Evolutionary conservation across 2,113 vertebrate species (phyloP).

Genomic region (Castor canadensis): DNA sequence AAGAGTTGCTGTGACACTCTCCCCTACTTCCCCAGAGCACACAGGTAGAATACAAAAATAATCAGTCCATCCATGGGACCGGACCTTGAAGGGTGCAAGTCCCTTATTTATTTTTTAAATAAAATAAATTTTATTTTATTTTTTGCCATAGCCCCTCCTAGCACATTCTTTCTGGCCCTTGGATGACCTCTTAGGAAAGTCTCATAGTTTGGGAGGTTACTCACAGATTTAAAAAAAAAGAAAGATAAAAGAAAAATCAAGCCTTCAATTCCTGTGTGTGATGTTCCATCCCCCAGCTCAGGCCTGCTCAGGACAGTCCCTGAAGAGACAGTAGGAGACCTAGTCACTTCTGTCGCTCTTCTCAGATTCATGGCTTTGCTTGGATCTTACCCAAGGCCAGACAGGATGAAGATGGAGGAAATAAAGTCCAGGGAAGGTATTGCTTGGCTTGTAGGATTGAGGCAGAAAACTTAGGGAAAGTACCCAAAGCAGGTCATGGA

Average conservation of each 20-base stretch:
- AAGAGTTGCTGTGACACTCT: neutral
- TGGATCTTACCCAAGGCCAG: neutral
- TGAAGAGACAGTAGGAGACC: neutral
- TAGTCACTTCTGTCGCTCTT: neutral
- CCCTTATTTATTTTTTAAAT: neutral
- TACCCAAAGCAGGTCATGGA: too few relatives aligned
- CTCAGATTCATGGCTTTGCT: neutral
- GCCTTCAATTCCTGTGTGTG: neutral
- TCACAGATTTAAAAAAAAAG: neutral
- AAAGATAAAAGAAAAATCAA: neutral
- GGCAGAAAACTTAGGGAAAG: too few relatives aligned
- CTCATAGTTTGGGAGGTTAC: neutral
- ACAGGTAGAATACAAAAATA: too few relatives aligned
- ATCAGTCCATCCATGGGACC: accelerated
- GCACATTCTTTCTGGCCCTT: neutral
- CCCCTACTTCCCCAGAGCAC: neutral
- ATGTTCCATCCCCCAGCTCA: accelerated
- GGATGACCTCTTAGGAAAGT: neutral
- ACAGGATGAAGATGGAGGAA: neutral
- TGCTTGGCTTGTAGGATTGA: neutral
- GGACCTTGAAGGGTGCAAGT: accelerated
- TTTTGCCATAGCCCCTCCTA: neutral
- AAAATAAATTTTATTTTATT: neutral
- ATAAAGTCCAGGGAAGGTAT: neutral
- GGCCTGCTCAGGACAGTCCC: too few relatives aligned